Percentiles rank a stretch among this genome's conserved stretches.
phyloP scores from a whole-genome alignment of 2,888 invertebrate species.

The Pinctada fucata region DNA sequence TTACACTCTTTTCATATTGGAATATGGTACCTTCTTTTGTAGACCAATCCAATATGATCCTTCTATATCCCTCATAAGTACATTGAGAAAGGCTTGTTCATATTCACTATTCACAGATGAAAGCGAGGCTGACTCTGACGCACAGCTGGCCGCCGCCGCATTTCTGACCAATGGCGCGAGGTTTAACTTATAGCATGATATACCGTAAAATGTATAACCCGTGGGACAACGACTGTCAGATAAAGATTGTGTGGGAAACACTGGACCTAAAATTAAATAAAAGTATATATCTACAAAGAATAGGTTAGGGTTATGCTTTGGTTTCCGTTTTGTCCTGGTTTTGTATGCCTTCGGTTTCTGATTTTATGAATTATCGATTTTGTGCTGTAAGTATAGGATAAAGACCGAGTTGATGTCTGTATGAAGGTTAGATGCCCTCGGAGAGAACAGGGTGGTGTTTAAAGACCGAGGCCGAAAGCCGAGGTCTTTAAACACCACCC shows the following conservation, averaged over 20 bases:
- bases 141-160: background rate
- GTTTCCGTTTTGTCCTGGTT: no score
- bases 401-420: no score
- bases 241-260: background rate
- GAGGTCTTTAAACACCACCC: no score
- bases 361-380: no score
- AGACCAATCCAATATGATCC: background rate
- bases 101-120: background rate
- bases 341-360: no score
- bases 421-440: no score
- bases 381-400: no score
- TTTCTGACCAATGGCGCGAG: background rate
- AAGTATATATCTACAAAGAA: no score
- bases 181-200: background rate
- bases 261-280: background rate
- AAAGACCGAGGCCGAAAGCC: no score
- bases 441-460: no score
- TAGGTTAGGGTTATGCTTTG: no score
- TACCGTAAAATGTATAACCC: background rate
- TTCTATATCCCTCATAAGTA: background rate
- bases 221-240: background rate
- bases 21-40: background rate
- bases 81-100: background rate
- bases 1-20: no score
- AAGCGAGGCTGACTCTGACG: background rate